phyloP scores from a whole-genome alignment of 2,797 vertebrate genomes.

The Gadopsis bispinosus region DNA sequence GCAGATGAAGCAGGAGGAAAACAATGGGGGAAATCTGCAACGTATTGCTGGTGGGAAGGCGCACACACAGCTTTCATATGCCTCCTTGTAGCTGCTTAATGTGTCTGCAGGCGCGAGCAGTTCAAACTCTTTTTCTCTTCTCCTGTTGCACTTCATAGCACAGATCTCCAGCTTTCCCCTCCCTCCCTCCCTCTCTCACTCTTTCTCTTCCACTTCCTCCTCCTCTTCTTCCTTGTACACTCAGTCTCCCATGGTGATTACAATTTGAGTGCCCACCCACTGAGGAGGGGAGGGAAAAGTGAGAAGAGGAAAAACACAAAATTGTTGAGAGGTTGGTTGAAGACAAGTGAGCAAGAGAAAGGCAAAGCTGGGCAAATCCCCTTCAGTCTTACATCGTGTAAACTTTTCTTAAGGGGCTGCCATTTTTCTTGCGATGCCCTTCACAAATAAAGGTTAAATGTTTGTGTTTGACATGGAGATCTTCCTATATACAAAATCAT shows the following conservation, averaged over 20 bases:
- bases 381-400: conserved; percentile 31
- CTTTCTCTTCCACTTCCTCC: conserved; percentile 8
- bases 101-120: conserved; percentile 39
- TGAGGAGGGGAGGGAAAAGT: background rate
- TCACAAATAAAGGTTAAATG: conserved; percentile 49
- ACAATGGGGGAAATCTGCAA: background rate
- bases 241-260: conserved; percentile 68
- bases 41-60: conserved; percentile 3
- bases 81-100: conserved; percentile 24
- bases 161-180: conserved; percentile 23
- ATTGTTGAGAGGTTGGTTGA: conserved; percentile 25
- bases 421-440: conserved; percentile 36
- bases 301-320: conserved; percentile 30
- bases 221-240: conserved; percentile 30
- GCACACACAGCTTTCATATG: conserved; percentile 20
- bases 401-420: conserved; percentile 28
- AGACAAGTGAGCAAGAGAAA: conserved; percentile 13
- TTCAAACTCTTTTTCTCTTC: conserved; percentile 14
- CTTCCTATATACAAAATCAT: background rate
- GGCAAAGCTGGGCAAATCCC: conserved; percentile 15
- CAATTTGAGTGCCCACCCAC: conserved; percentile 70
- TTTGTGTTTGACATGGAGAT: conserved; percentile 51
- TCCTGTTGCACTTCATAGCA: conserved; percentile 26
- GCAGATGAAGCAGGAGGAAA: conserved; percentile 11
- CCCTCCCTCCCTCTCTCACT: background rate